Conservation (phyloP, 2,113 vertebrate species). For the Gnathonemus longibarbis region DNA sequence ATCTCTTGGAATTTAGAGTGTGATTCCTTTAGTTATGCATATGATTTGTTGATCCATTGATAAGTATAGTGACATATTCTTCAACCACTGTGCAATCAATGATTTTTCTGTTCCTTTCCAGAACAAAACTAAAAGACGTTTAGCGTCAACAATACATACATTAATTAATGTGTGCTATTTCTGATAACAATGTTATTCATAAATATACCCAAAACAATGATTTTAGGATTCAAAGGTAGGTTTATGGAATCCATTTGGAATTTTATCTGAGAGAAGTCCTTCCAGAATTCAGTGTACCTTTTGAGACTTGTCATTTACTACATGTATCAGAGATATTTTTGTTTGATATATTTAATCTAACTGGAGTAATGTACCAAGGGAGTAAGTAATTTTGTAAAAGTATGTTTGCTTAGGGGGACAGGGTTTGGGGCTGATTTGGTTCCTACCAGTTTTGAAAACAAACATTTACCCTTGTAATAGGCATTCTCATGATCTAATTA, state of each 20-base stretch:
- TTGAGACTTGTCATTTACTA: too few relatives aligned
- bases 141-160: background rate
- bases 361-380: too few relatives aligned
- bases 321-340: too few relatives aligned
- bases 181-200: background rate
- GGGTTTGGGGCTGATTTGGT: background rate
- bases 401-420: background rate
- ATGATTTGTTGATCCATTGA: background rate
- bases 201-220: background rate
- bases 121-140: background rate
- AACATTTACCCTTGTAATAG: background rate
- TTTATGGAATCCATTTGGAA: background rate
- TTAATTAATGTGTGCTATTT: background rate
- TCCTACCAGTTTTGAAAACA: background rate
- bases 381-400: background rate
- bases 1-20: background rate
- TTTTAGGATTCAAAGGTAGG: background rate
- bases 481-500: background rate
- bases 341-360: too few relatives aligned
- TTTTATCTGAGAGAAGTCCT: background rate
- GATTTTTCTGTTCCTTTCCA: background rate
- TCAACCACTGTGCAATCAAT: background rate
- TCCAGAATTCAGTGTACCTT: background rate
- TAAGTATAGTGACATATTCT: background rate
- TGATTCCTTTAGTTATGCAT: background rate